These are phyloP conservation scores for Catharus fuscescens DNA, from an alignment of 2,113 vertebrate species.

Conservation along the genomic window DNA sequence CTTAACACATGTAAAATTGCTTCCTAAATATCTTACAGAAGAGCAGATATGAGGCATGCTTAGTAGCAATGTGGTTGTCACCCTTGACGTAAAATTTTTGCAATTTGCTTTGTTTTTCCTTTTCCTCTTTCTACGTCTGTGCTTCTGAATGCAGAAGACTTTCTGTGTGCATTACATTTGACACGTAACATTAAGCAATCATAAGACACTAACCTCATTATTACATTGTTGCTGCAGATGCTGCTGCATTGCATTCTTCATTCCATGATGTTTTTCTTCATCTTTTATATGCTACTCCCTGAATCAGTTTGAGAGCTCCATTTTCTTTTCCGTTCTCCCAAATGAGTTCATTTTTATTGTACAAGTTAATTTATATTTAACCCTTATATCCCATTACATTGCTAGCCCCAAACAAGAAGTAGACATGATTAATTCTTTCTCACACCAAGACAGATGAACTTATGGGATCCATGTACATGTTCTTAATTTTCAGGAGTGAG, in stretches of 20 bases:
- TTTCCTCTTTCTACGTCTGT: not conserved
- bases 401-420: not conserved
- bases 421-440: not conserved
- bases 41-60: slow-evolving; percentile 17
- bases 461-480: not conserved
- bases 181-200: not conserved
- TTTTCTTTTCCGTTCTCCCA: not conserved
- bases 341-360: not conserved
- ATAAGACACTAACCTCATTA: not conserved
- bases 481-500: not conserved
- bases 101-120: not conserved
- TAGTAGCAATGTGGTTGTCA: not conserved
- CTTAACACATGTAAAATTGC: not conserved
- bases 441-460: not conserved
- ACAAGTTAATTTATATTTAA: not conserved
- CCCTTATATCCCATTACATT: not conserved
- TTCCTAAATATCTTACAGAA: not conserved
- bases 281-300: not conserved
- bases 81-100: not conserved
- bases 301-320: not conserved
- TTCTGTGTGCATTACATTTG: not conserved
- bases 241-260: not conserved
- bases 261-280: not conserved
- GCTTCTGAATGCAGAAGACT: not conserved
- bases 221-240: not conserved